Evolutionary conservation across 2,113 vertebrate genomes (phyloP), one percentile per base, ranked within the genome.

Genomic region (Oncorhynchus keta): DNA sequence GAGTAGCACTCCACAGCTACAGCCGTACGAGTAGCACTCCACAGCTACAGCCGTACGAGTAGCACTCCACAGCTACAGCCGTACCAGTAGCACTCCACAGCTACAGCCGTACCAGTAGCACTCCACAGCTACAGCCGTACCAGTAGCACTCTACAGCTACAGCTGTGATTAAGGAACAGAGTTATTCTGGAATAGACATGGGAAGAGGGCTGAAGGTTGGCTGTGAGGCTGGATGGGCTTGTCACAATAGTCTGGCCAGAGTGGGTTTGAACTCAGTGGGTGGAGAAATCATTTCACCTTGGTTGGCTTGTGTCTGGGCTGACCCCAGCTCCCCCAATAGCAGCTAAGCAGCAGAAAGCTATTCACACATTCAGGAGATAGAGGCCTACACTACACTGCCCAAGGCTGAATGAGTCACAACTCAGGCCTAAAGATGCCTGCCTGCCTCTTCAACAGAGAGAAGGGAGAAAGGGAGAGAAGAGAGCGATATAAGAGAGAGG

Each of bases 341-440:
- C 75, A 83, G 78, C 84, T 22, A 73, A 74, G 87, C 85, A 66
- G 85, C 83, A 20, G 73, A 79, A 88, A 91, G 87, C 85, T 85
- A 88, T 86, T 86, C 82, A 84, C 89, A 87, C 89, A 79, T 81
- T 81, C 55, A 79, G 73, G 69, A 45, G 61, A 70, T 75, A 72
- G 5, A 0, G 14, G 74, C 72, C 39, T 45, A 57, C 51, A 18
- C 51, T 18, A 55, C 64, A 14, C 55, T 62, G 51, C 20, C 32
- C 65, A 2, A 12, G 73, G 32, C 28, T 51, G 48, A 4, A 24
- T 39, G 51, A 82, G 74, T 81, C 76, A 30, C 12, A 48, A n/a
- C n/a, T 65, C 39, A 12, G 68, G 28, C 66, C 77, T 20, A 77
- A 75, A 81, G 84, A 81, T 80, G 84, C 84, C 78, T 84, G 79